These are phyloP conservation scores for Musca domestica DNA, from an alignment of 1,140 invertebrate species.

Conservation along the genomic window DNA sequence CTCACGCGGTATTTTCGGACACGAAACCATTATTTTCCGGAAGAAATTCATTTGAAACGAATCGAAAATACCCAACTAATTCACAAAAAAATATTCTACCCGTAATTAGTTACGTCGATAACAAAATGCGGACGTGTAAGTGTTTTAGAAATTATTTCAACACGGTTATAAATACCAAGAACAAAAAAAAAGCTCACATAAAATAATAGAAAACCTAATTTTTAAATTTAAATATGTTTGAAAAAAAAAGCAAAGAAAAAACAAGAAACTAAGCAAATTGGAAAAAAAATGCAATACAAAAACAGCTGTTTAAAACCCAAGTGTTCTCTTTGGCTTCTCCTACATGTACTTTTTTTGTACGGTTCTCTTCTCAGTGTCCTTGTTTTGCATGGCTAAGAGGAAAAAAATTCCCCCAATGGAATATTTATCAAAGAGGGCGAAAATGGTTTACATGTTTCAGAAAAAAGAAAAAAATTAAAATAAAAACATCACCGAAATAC, in stretches of 20 bases:
- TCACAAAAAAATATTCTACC: background rate
- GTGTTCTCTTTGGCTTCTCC: too few species aligned
- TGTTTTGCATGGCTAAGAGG: background rate
- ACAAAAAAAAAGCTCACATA: background rate
- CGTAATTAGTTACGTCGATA: constrained; percentile 33
- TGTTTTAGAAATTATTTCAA: background rate
- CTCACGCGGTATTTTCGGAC: too few species aligned
- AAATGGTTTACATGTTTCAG: too few species aligned
- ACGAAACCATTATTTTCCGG: too few species aligned
- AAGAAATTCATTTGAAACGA: background rate
- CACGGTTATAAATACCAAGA: background rate
- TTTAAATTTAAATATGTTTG: background rate
- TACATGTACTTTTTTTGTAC: too few species aligned
- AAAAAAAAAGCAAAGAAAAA: background rate
- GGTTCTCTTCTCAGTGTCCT: background rate
- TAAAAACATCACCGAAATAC: too few species aligned
- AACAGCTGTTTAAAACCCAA: background rate
- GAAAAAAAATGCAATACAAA: background rate
- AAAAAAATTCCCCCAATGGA: background rate
- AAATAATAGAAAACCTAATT: too few species aligned
- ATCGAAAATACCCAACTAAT: too few species aligned
- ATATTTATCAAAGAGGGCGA: background rate
- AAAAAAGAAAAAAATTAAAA: too few species aligned
- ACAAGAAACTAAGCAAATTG: too few species aligned
- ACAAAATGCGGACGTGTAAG: constrained; percentile 36